These are phyloP conservation scores for Drosophila koepferae DNA, from an alignment of 2,888 invertebrate genomes.

Conservation along the genomic window DNA sequence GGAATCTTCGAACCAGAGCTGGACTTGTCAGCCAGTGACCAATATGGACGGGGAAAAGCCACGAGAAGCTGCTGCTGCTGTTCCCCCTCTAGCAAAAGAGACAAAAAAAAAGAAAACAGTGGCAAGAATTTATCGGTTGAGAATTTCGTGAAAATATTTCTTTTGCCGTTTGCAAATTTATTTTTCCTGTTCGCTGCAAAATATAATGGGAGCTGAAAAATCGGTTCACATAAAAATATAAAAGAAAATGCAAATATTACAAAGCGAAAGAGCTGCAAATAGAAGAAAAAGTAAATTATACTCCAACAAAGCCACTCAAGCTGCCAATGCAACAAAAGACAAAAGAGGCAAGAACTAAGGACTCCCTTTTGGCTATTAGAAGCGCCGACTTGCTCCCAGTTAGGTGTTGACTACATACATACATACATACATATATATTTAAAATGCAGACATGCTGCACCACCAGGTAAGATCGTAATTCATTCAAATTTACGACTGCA, in stretches of 20 bases:
- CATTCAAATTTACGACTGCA: conserved; percentile 74
- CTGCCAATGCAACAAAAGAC: conserved; percentile 21
- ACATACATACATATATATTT: conserved; percentile 47
- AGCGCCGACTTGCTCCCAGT: conserved; percentile 34
- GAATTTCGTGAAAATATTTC: conserved; percentile 71
- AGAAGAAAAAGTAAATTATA: conserved; percentile 40
- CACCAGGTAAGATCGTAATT: conserved; percentile 69
- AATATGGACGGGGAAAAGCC: conserved; percentile 28
- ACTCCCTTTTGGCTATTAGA: conserved; percentile 51
- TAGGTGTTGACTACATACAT: conserved; percentile 60
- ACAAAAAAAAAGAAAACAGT: conserved; percentile 24
- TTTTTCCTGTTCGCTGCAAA: conserved; percentile 57
- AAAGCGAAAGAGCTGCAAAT: conserved; percentile 29
- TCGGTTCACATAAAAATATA: conserved; percentile 44
- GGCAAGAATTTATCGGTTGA: conserved; percentile 67
- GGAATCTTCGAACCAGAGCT: conserved; percentile 33
- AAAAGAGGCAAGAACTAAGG: conserved; percentile 17
- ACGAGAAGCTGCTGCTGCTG: conserved; percentile 12
- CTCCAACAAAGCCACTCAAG: conserved; percentile 42
- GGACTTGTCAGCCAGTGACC: conserved; percentile 66
- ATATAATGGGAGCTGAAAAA: conserved; percentile 75
- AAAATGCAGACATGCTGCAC: conserved; percentile 69
- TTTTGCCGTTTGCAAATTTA: conserved; percentile 75
- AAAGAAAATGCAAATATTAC: conserved; percentile 41
- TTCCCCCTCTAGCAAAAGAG: too few relatives aligned